Evolutionary conservation across 2,113 vertebrate species (phyloP).

Genomic region (Atrichornis clamosus): DNA sequence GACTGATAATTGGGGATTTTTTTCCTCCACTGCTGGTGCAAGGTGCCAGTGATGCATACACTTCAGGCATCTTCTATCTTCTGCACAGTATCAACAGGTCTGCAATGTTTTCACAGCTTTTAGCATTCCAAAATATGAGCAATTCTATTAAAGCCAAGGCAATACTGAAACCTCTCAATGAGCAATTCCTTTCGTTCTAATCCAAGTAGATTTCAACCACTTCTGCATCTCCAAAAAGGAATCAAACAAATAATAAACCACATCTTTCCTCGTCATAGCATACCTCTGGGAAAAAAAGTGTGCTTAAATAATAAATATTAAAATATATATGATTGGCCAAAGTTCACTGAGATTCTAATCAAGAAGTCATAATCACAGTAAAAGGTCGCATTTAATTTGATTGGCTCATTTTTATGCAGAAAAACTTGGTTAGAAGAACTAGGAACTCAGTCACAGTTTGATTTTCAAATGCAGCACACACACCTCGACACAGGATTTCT

Average conservation of each 20-base stretch:
- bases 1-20: not conserved
- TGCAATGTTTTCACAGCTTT: not conserved
- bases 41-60: not conserved
- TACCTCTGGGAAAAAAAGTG: not conserved
- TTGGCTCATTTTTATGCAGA: slow-evolving; percentile 25
- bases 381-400: slow-evolving; percentile 45
- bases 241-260: not conserved
- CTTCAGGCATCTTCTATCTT: not conserved
- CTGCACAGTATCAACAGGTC: not conserved
- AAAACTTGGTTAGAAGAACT: slow-evolving; percentile 13
- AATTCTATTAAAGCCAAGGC: not conserved
- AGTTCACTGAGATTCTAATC: slow-evolving; percentile 34
- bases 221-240: not conserved
- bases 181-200: not conserved
- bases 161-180: not conserved
- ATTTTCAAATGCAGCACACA: not conserved
- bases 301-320: not conserved
- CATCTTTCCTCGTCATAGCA: not conserved
- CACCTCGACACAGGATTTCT: not conserved
- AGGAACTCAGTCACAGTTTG: not conserved
- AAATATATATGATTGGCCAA: slow-evolving; percentile 5
- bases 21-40: not conserved
- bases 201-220: not conserved
- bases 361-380: slow-evolving; percentile 29
- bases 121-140: not conserved